Conservation (phyloP, 2,113 vertebrate genomes). For the Diadophis punctatus region DNA sequence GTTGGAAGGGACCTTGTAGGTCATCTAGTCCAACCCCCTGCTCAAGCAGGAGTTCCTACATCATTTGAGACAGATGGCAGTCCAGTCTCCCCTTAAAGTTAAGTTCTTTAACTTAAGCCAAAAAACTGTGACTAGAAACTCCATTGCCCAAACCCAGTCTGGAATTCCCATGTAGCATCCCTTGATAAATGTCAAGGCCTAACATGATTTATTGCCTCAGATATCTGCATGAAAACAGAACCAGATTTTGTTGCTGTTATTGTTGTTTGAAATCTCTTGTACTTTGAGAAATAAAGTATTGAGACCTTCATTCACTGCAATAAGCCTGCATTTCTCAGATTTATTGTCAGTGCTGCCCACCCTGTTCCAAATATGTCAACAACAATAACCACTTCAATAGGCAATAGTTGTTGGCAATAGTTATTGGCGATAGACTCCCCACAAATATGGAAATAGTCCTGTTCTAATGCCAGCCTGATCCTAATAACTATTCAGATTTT, state of each 20-base stretch:
- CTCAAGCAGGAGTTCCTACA: no score
- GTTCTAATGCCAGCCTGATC: neutral
- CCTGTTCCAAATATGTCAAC: neutral
- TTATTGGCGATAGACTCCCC: neutral
- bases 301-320: no score
- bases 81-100: no score
- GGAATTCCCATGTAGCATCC: neutral
- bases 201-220: neutral
- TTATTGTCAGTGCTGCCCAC: neutral
- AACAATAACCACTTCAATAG: neutral
- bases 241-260: neutral
- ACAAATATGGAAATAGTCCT: neutral
- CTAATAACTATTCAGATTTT: neutral
- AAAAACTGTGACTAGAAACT: neutral
- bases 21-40: no score
- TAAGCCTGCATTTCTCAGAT: neutral
- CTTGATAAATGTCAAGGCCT: neutral
- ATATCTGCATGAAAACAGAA: neutral
- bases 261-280: neutral
- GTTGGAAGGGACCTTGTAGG: no score
- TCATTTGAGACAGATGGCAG: no score
- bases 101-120: neutral
- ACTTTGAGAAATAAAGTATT: neutral
- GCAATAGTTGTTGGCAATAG: neutral
- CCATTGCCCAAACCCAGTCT: neutral